phyloP scores from a whole-genome alignment of 2,113 vertebrate genomes.

The Macquaria ambigua region DNA sequence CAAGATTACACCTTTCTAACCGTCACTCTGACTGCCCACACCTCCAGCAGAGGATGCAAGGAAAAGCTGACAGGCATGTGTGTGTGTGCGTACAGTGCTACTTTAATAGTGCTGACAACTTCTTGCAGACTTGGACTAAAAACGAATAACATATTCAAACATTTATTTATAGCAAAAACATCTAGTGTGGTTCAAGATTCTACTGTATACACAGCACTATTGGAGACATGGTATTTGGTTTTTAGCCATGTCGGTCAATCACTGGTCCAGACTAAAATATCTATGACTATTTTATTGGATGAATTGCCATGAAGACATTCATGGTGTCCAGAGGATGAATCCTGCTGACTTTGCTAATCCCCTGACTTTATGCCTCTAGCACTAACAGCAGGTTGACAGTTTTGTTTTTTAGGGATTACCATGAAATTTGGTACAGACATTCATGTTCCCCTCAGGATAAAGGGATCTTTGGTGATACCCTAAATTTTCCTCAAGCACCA shows the following conservation, averaged over 20 bases:
- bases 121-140: constrained; percentile 27
- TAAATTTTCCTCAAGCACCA: too few relatives aligned
- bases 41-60: constrained; percentile 36
- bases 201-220: neutral
- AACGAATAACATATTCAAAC: constrained; percentile 26
- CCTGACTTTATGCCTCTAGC: neutral
- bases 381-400: neutral
- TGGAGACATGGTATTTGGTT: neutral
- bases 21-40: constrained; percentile 40
- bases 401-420: neutral
- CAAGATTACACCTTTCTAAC: constrained; percentile 55
- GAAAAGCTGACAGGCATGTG: constrained; percentile 52
- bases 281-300: neutral
- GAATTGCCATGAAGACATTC: neutral
- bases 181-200: neutral
- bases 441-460: neutral
- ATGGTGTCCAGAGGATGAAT: neutral
- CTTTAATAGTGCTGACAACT: constrained; percentile 42
- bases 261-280: neutral
- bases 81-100: constrained; percentile 14
- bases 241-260: neutral
- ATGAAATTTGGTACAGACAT: neutral
- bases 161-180: constrained; percentile 27
- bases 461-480: neutral
- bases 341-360: neutral